Evolutionary conservation across 92 coral and sea anemone genomes (phyloP).

Genomic region (Zoanthus sansibaricus): DNA sequence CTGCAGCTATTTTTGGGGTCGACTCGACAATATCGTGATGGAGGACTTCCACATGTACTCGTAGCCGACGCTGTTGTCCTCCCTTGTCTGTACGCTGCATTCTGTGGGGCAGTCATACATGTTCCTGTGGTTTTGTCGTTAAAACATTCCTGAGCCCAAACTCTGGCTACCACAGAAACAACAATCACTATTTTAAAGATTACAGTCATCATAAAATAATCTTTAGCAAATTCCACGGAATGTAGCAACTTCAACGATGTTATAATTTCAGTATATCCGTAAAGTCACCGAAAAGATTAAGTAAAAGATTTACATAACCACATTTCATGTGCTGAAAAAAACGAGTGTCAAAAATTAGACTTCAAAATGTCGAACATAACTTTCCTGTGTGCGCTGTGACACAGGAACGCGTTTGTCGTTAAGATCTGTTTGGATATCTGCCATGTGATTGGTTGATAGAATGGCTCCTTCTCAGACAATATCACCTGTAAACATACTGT

Average conservation of each 20-base stretch:
- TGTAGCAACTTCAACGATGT: not conserved
- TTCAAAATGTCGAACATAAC: slow-evolving; percentile 6
- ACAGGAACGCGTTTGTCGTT: slow-evolving; percentile 50
- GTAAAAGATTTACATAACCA: not conserved
- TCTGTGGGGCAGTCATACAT: slow-evolving; percentile 78
- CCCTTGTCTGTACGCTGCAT: slow-evolving; percentile 52
- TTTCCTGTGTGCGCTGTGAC: slow-evolving; percentile 18
- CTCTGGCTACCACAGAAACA: not conserved
- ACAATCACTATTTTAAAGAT: slow-evolving; percentile 21
- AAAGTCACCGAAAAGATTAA: not conserved
- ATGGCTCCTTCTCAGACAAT: slow-evolving; percentile 14
- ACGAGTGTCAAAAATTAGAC: slow-evolving; percentile 26
- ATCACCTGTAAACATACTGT: slow-evolving; percentile 41
- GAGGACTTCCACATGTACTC: slow-evolving; percentile 91
- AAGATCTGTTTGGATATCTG: slow-evolving; percentile 25
- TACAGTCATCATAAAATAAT: slow-evolving; percentile 22
- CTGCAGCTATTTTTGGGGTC: slow-evolving; percentile 63
- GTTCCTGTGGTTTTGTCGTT: not conserved
- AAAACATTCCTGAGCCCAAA: slow-evolving; percentile 26
- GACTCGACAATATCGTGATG: slow-evolving; percentile 65
- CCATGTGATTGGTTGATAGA: slow-evolving; percentile 40
- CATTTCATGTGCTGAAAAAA: not conserved
- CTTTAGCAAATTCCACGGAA: not conserved
- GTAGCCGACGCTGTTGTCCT: slow-evolving; percentile 65
- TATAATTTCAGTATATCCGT: not conserved